Conservation (phyloP, 2,113 vertebrate species). For the Empidonax traillii region DNA sequence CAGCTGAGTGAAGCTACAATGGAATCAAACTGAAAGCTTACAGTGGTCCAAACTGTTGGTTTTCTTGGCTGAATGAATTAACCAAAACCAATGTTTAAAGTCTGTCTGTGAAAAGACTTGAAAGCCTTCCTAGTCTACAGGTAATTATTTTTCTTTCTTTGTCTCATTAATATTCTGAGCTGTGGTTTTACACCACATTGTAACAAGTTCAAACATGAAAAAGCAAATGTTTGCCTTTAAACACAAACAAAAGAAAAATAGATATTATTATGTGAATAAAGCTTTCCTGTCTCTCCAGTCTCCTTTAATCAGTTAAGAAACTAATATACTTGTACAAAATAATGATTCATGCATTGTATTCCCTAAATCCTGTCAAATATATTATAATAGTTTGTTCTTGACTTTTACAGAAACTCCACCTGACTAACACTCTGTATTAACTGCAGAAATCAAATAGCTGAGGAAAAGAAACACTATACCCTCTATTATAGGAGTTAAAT, state of each 20-base stretch:
- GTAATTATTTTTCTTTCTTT: background rate
- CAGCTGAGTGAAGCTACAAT: background rate
- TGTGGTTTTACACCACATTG: background rate
- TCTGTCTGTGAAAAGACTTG: background rate
- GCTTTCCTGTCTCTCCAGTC: background rate
- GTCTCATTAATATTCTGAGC: background rate
- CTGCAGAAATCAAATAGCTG: background rate
- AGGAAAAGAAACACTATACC: background rate
- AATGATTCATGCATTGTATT: background rate
- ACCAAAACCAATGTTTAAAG: background rate
- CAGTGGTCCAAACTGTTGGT: background rate
- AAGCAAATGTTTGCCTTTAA: background rate
- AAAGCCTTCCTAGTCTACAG: background rate
- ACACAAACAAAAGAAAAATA: background rate
- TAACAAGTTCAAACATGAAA: background rate
- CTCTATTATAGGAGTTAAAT: background rate
- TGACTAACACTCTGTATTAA: background rate
- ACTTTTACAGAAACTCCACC: background rate
- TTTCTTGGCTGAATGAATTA: background rate
- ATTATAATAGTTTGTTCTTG: background rate
- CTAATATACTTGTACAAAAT: background rate
- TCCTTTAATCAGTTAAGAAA: background rate
- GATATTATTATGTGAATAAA: background rate
- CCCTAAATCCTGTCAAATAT: background rate
- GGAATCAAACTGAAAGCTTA: background rate